Evolutionary conservation across 2,113 vertebrate species (phyloP), one percentile per base, ranked within the genome.

Genomic region (Marcusenius ussheri): DNA sequence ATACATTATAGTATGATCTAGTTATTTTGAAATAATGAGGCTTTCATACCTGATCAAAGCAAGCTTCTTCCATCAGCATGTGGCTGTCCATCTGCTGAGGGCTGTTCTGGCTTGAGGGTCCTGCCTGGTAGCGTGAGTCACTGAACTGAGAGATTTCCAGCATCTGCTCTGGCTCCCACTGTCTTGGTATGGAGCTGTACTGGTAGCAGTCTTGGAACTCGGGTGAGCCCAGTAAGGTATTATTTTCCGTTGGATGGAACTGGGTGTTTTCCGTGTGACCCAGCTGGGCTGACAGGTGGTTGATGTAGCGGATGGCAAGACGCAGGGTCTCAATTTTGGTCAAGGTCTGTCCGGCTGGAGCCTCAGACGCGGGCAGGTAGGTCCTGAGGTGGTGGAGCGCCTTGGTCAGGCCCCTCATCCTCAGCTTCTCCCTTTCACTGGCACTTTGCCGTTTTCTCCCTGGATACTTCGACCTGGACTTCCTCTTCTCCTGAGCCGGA

Each of bases 381-480:
- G 93, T 93, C 90, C 96, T 93, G 90, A 96, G 94, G 74, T 93
- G 93, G 47, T 93, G 95, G 31, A 96, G 93, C 0, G 95, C 95
- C 87, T 92, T 94, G 10, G 96, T 95, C 62, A 96, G 93, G 13
- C 92, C 95, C 90, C 95, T 93, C 96, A 96, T 96, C 91, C 96
- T 95, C 92, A 96, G 93, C 92, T 97, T 97, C 94, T 97, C 96
- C 27, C 96, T 92, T 93, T 96, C 95, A 92, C 96, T 96, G 90
- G 96, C 96, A 90, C 94, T 96, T 84, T 94, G 95, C 46, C 93
- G 91, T 31, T 92, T 95, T 0, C 91, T 93, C 19, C 89, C 89
- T 2, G 89, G 89, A 39, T 85, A 88, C 0, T 92, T 21, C 0
- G 51, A 27, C 1, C 91, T 50, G 0, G 89, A 88, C 13, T 90